Conservation (phyloP, 2,888 invertebrate genomes). For the Agrotis ipsilon region DNA sequence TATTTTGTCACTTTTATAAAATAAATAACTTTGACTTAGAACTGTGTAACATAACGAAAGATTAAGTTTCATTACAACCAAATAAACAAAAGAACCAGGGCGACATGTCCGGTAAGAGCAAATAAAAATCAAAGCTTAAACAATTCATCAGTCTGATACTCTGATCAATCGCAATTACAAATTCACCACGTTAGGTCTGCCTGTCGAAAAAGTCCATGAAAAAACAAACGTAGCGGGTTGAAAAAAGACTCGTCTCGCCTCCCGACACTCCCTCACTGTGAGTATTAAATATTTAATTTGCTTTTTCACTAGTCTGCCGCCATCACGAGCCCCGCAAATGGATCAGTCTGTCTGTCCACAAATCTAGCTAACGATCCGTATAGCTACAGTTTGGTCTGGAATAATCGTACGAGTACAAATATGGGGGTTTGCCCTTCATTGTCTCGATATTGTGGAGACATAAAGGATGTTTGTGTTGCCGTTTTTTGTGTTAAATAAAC, state of each 20-base stretch:
- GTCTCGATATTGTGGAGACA: slow-evolving; percentile 5
- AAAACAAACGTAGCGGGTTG: slow-evolving; percentile 56
- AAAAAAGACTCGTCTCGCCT: slow-evolving; percentile 65
- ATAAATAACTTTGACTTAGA: too few relatives aligned
- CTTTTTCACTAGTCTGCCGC: slow-evolving; percentile 65
- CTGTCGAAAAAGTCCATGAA: slow-evolving; percentile 44
- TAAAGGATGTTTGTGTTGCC: not conserved
- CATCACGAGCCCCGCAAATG: slow-evolving; percentile 68
- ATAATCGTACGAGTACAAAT: slow-evolving; percentile 14
- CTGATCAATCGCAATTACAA: slow-evolving; percentile 59
- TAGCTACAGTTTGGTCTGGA: slow-evolving; percentile 35
- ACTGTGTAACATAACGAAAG: not conserved
- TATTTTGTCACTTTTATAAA: too few relatives aligned
- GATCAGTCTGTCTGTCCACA: slow-evolving; percentile 71
- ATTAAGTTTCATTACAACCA: not conserved
- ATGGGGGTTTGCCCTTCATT: slow-evolving; percentile 6
- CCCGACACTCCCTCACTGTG: slow-evolving; percentile 71
- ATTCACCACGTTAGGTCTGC: slow-evolving; percentile 48
- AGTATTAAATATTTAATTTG: slow-evolving; percentile 82
- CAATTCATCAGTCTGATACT: slow-evolving; percentile 40
- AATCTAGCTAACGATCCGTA: slow-evolving; percentile 51
- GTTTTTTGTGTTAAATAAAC: not conserved
- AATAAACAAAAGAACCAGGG: slow-evolving; percentile 26
- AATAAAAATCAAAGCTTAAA: slow-evolving; percentile 36
- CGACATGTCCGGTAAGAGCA: slow-evolving; percentile 18